phyloP scores from a whole-genome alignment of 92 coral and sea anemone genomes.

The Porites divaricata region DNA sequence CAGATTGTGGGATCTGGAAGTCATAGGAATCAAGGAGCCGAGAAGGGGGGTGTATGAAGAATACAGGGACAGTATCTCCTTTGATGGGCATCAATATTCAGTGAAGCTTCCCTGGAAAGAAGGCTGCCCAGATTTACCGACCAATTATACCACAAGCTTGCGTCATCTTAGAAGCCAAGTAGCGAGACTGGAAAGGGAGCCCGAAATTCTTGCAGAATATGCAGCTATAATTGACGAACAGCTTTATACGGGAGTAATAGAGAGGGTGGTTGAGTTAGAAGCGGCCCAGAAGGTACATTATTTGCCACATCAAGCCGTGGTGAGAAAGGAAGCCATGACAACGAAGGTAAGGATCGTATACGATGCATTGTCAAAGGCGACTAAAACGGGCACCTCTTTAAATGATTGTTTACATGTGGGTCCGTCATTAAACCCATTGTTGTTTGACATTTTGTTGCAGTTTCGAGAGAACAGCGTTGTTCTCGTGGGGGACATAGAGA shows the following conservation, averaged over 20 bases:
- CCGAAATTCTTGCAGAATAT: constrained; percentile 5
- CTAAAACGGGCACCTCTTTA: constrained; percentile 37
- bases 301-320: constrained; percentile 52
- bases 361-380: constrained; percentile 44
- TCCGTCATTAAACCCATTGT: constrained; percentile 48
- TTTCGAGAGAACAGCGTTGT: constrained; percentile 38
- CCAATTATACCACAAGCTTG: constrained; percentile 17
- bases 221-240: constrained; percentile 42
- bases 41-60: constrained; percentile 52
- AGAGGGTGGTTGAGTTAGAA: constrained; percentile 54
- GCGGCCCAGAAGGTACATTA: constrained; percentile 34
- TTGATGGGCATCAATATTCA: constrained; percentile 23
- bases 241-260: constrained; percentile 49
- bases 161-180: constrained; percentile 22
- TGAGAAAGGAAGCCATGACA: constrained; percentile 52
- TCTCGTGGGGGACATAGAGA: constrained; percentile 35
- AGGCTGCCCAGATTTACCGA: constrained; percentile 30
- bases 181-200: constrained; percentile 27
- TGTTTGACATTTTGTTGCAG: constrained; percentile 49
- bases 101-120: constrained; percentile 45
- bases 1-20: constrained; percentile 55
- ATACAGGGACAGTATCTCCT: constrained; percentile 40
- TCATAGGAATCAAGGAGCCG: constrained; percentile 44
- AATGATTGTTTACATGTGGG: constrained; percentile 68
- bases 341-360: constrained; percentile 50